phyloP scores from a whole-genome alignment of 64 coral and sea anemone genomes.

The Stylophora pistillata region DNA sequence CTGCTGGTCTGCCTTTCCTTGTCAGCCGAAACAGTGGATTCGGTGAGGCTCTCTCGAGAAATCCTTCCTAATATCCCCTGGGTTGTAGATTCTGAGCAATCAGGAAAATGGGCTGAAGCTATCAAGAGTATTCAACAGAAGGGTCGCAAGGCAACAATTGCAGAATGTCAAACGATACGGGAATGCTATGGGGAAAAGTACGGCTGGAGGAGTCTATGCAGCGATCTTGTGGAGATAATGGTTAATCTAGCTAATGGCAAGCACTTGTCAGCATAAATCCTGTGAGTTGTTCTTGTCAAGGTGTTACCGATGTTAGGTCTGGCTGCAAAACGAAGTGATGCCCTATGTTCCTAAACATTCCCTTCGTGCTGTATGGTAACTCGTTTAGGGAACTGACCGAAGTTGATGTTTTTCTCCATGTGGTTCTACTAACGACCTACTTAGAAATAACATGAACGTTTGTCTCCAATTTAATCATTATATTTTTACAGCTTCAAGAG shows the following conservation, averaged over 20 bases:
- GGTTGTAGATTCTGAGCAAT: not conserved
- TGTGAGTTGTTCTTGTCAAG: too few relatives aligned
- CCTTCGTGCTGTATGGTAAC: too few relatives aligned
- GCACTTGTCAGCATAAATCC: not conserved
- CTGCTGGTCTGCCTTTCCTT: not conserved
- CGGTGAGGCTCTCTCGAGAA: not conserved
- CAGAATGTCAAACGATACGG: not conserved
- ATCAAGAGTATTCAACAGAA: not conserved
- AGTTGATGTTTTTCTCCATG: too few relatives aligned
- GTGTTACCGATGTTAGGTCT: too few relatives aligned
- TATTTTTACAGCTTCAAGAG: too few relatives aligned
- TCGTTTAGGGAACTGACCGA: too few relatives aligned
- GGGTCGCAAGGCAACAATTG: not conserved
- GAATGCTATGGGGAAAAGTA: not conserved
- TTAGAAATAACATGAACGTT: too few relatives aligned
- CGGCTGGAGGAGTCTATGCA: not conserved
- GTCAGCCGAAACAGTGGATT: conserved; percentile 16
- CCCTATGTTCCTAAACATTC: too few relatives aligned
- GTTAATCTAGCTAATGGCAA: not conserved
- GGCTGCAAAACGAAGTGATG: too few relatives aligned
- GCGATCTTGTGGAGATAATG: not conserved
- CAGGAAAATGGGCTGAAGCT: not conserved
- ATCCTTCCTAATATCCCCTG: not conserved
- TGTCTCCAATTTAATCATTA: too few relatives aligned
- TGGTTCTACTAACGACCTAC: too few relatives aligned